Evolutionary conservation across 1,140 invertebrate species (phyloP), one percentile per base, ranked within the genome.

Genomic region (Vanessa tameamea): DNA sequence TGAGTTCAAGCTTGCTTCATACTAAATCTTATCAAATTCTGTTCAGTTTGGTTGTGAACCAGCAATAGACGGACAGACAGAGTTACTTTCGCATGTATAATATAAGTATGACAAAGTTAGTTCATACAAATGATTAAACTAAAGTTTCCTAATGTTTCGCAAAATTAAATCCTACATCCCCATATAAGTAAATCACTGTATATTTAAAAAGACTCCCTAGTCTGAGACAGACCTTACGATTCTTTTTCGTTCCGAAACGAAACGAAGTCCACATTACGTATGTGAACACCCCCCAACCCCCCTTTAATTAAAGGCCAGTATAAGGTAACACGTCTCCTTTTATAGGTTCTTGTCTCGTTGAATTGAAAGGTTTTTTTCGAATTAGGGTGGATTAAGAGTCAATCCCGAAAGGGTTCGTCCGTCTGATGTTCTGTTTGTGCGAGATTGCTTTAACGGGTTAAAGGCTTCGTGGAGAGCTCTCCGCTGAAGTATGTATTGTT

Each of bases 321-420:
- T 87, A 89, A 88, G 89, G 87, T 86, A 90, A 85, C 87, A 86
- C 86, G 81, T 87, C 84, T 87, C 84, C 88, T 89, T 88, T 88
- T 86, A 86, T 86, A 85, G 87, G 85, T 86, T 82, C 86, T 87
- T 83, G 80, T 85, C 81, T 86, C 37, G 37, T 83, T 86, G 80
- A 88, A 84, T 83, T 75, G 80, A 79, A 78, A 75, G 83, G 78
- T 83, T 85, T 89, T 89, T 88, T 85, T 76, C 75, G 80, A 82
- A 82, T 87, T 81, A 85, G 79, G 73, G 20, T 37, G 77, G 82
- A 83, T 83, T 83, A 82, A 83, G 82, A 66, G 78, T 71, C 55
- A 47, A 72, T 72, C 51, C 72, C 65, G 74, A 79, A 87, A 87
- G 85, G 85, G 85, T 86, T 85, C 78, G 64, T 63, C 70, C 72